A percentile compares a stretch with the other conserved stretches of the same genome.
Conservation (phyloP, 2,797 vertebrate genomes). For the Tamandua tetradactyla region DNA sequence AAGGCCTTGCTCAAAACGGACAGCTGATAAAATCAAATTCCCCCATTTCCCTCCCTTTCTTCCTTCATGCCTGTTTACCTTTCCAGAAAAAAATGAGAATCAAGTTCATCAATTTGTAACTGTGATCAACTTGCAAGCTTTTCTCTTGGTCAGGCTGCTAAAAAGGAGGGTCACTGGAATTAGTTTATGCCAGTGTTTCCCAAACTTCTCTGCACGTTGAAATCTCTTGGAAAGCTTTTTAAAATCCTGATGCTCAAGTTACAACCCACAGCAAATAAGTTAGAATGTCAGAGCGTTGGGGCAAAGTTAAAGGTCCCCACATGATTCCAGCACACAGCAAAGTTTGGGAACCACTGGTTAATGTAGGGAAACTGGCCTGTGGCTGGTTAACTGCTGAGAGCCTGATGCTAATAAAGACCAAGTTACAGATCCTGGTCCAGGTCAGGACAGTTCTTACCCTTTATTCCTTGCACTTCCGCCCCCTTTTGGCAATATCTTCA, state of each 20-base stretch:
- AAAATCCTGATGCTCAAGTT: not conserved
- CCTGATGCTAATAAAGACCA: not conserved
- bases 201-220: not conserved
- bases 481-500: not conserved
- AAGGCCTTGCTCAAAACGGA: not conserved
- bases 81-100: not conserved
- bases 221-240: not conserved
- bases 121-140: not conserved
- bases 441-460: not conserved
- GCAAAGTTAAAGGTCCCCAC: not conserved
- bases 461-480: not conserved
- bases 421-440: not conserved
- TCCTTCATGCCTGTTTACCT: not conserved
- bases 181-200: not conserved
- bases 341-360: not conserved
- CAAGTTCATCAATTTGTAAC: not conserved
- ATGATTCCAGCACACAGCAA: not conserved
- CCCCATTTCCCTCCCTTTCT: not conserved
- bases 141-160: not conserved
- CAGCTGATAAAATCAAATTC: not conserved
- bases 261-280: not conserved
- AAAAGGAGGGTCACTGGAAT: not conserved
- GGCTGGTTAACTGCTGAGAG: not conserved
- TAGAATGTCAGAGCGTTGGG: not conserved
- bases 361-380: too few relatives aligned